phyloP scores from a whole-genome alignment of 1,140 invertebrate species.

The Drosophila sturtevanti region DNA sequence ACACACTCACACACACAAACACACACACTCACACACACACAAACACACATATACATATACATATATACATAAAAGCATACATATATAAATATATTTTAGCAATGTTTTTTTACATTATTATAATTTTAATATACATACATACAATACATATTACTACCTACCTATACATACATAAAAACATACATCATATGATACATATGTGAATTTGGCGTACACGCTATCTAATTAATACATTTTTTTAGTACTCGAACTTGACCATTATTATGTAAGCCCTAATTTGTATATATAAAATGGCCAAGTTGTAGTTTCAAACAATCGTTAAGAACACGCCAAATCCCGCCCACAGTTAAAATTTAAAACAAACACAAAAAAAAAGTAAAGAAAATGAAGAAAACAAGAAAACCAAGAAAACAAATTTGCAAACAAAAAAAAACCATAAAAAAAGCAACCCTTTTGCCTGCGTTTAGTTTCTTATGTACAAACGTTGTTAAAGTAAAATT shows the following conservation, averaged over 20 bases:
- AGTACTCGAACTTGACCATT: constrained; percentile 51
- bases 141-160: not conserved
- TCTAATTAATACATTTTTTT: constrained; percentile 53
- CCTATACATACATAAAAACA: constrained; percentile 37
- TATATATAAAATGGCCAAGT: constrained; percentile 59
- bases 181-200: constrained; percentile 55
- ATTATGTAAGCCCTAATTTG: constrained; percentile 29
- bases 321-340: constrained; percentile 32
- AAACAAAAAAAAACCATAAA: not conserved
- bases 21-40: constrained; percentile 37
- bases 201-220: constrained; percentile 55
- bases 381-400: constrained; percentile 14
- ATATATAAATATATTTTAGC: constrained; percentile 36
- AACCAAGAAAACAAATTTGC: constrained; percentile 10
- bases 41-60: constrained; percentile 45
- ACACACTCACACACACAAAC: constrained; percentile 36
- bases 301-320: constrained; percentile 45
- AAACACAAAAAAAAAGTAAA: constrained; percentile 19
- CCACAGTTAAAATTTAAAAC: constrained; percentile 63
- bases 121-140: constrained; percentile 37
- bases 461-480: constrained; percentile 72
- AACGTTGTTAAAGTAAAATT: constrained; percentile 66
- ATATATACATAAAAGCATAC: constrained; percentile 37
- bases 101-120: constrained; percentile 19
- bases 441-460: constrained; percentile 36